Base-by-base conservation (phyloP, 2,113 vertebrate genomes). In the Coregonus clupeaformis region DNA sequence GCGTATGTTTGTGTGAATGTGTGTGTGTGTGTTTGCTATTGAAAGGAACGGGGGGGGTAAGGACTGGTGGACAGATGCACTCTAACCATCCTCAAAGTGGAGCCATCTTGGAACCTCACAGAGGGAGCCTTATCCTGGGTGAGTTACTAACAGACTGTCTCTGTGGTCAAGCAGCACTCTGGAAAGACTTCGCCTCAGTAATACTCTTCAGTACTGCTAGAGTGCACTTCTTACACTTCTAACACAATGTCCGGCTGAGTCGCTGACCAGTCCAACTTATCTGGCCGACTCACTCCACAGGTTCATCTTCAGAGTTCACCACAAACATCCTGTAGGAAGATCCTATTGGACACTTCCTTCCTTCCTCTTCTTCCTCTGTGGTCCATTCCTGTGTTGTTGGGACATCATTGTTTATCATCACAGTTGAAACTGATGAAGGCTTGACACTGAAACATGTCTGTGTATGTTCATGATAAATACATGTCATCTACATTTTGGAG, bases 251-350 rank as follows among this genome's bases (percentile, higher is more conserved):
- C 49, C 6, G 9, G 18, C 7, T 60, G 57, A 22, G 57, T 60
- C 6, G 5, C 57, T 60, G 57, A 60, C 57, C n/a, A 22, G 57
- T 60, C n/a, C n/a, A 60, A 22, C n/a, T 60, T 60, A 60, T 60
- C n/a, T 60, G 7, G 9, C 18, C n/a, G n/a, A 32, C 29, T 83
- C 76, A 84, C 76, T 36, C 78, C 57, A 60, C 64, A 82, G 80
- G 76, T 81, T 88, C 87, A 83, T 80, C 77, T 72, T 84, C 74
- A 74, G 75, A 81, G 89, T 85, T 89, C 81, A 86, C 72, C 69
- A 76, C 76, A 81, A 86, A 84, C 87, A 79, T 85, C 83, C 84
- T 81, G 80, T 77, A 89, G 85, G 87, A 86, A 85, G 83, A 25
- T 25, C 22, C 25, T 64, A 14, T 62, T 62, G 60, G 24, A 62